Conservation (phyloP, 2,888 invertebrate species). For the Calliopum simillimum region DNA sequence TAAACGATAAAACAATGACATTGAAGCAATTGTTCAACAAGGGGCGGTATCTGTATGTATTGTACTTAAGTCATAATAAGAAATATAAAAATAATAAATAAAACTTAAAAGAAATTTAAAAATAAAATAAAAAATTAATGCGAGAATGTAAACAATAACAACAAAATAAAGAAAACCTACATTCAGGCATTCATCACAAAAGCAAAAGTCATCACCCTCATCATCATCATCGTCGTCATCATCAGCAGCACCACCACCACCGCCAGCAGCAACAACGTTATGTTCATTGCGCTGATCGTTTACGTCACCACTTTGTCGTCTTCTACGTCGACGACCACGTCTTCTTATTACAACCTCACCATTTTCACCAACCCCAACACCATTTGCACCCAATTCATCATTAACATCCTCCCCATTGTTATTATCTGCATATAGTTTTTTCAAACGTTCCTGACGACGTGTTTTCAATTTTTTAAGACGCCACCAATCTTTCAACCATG, state of each 20-base stretch:
- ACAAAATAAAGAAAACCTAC: conserved; percentile 55
- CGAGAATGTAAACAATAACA: not conserved
- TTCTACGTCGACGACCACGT: conserved; percentile 39
- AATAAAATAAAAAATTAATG: not conserved
- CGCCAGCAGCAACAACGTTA: conserved; percentile 76
- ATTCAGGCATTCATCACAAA: conserved; percentile 79
- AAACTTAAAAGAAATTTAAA: not conserved
- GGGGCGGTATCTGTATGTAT: too few relatives aligned
- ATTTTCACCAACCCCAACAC: conserved; percentile 3
- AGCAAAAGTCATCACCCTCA: conserved; percentile 76
- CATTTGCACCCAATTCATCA: conserved; percentile 37
- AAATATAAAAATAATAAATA: conserved; percentile 26
- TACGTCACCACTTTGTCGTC: conserved; percentile 10
- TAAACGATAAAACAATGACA: conserved; percentile 23
- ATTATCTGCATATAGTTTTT: conserved; percentile 27
- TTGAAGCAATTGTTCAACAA: conserved; percentile 15
- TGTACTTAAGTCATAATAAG: conserved; percentile 8
- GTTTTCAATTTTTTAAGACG: conserved; percentile 72
- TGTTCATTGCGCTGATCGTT: conserved; percentile 5
- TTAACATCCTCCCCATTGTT: conserved; percentile 46
- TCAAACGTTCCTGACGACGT: conserved; percentile 29
- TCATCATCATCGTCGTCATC: conserved; percentile 48
- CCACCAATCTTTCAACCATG: conserved; percentile 86
- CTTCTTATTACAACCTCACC: not conserved
- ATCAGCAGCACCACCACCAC: conserved; percentile 66